phyloP scores from a whole-genome alignment of 2,113 vertebrate species.

The Prochilodus magdalenae region DNA sequence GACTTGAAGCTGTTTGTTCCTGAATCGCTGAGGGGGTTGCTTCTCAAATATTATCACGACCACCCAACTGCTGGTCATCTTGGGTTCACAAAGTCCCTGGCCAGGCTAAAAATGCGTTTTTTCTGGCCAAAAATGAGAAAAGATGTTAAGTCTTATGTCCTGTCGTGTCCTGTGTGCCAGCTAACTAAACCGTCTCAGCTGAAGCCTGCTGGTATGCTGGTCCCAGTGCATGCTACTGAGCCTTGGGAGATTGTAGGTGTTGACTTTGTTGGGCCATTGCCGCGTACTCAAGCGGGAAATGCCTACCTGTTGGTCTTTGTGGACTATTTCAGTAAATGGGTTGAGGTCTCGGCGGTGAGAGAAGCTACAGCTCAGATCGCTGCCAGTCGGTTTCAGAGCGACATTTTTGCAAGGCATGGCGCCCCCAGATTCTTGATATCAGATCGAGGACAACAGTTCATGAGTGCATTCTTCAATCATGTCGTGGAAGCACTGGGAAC shows the following conservation, averaged over 20 bases:
- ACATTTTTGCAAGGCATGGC: background rate
- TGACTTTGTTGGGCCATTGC: too few relatives aligned
- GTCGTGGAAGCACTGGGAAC: background rate
- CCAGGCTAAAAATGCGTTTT: too few relatives aligned
- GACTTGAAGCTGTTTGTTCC: background rate
- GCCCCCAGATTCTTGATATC: too few relatives aligned
- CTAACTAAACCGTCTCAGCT: background rate
- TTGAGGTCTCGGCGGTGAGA: background rate
- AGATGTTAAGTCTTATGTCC: background rate
- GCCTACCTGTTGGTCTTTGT: background rate
- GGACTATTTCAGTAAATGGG: constrained; percentile 9
- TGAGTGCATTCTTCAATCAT: too few relatives aligned
- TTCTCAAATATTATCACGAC: background rate
- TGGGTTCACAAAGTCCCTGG: too few relatives aligned
- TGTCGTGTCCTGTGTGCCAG: background rate
- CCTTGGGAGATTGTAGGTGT: background rate
- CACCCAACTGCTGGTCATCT: background rate
- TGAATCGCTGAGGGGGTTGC: background rate
- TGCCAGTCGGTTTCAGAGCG: background rate
- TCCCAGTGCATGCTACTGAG: background rate
- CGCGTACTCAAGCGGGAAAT: background rate
- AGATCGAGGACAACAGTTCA: too few relatives aligned
- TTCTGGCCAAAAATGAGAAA: too few relatives aligned
- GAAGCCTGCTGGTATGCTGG: background rate
- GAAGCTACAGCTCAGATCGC: background rate